phyloP scores from a whole-genome alignment of 2,797 vertebrate species.

The Macroramphosus scolopax region DNA sequence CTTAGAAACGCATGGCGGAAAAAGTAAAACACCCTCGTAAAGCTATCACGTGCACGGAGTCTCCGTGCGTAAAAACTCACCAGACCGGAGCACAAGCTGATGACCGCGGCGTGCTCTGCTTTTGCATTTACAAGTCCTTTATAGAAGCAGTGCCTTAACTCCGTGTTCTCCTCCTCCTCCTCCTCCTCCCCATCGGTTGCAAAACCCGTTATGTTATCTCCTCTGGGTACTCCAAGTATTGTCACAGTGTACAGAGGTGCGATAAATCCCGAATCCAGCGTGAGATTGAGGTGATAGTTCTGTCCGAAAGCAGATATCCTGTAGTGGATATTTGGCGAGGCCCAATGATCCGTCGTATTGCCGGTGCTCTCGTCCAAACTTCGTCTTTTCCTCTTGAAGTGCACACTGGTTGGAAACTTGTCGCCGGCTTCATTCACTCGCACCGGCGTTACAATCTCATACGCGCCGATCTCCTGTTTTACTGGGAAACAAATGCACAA shows the following conservation, averaged over 20 bases:
- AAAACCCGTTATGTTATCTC: constrained; percentile 79
- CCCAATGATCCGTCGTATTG: constrained; percentile 79
- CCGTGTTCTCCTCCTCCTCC: constrained; percentile 76
- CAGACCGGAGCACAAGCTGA: constrained; percentile 98
- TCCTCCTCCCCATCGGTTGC: constrained; percentile 64
- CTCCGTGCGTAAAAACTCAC: constrained; percentile 83
- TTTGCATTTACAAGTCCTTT: constrained; percentile 92
- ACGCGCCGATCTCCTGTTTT: constrained; percentile 81
- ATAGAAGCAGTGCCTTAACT: constrained; percentile 96
- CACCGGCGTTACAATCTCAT: constrained; percentile 91
- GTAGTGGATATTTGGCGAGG: constrained; percentile 85
- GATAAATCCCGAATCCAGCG: constrained; percentile 92
- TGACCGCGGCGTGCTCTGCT: constrained; percentile 88
- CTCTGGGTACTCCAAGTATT: constrained; percentile 81
- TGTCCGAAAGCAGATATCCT: constrained; percentile 92
- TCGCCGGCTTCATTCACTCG: constrained; percentile 91
- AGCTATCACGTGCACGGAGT: constrained; percentile 22
- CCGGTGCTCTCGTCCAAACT: constrained; percentile 76
- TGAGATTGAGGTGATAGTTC: constrained; percentile 92
- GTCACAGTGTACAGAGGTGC: constrained; percentile 94
- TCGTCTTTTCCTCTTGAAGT: constrained; percentile 92
- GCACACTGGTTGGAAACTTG: constrained; percentile 85
- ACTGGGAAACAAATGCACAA: constrained; percentile 62
- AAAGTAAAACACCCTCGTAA: constrained; percentile 27
- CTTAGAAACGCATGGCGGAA: constrained; percentile 6